A percentile compares a stretch with the other conserved stretches of the same genome.
phyloP scores from a whole-genome alignment of 2,888 invertebrate species.

The Nemotelus pantherinus region DNA sequence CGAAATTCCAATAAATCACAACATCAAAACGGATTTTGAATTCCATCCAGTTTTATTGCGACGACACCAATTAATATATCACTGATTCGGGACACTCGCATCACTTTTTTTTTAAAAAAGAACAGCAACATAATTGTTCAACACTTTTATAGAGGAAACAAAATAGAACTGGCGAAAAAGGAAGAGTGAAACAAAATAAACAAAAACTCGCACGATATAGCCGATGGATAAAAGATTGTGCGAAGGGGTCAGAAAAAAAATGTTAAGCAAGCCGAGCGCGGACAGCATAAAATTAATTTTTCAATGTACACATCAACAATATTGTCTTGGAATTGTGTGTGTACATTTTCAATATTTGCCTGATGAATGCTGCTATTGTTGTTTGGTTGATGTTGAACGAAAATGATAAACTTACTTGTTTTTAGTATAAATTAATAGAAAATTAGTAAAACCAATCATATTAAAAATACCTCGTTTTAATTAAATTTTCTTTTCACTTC shows the following conservation, averaged over 20 bases:
- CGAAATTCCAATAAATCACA: too few relatives aligned
- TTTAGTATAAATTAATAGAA: background rate
- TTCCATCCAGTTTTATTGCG: background rate
- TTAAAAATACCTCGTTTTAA: slow-evolving; percentile 36
- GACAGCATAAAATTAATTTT: background rate
- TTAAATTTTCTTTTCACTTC: background rate
- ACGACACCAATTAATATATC: background rate
- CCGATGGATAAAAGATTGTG: background rate
- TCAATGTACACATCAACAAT: background rate
- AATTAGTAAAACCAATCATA: slow-evolving; percentile 27
- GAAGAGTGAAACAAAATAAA: too few relatives aligned
- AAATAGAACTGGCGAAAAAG: too few relatives aligned
- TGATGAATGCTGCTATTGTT: background rate
- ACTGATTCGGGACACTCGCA: background rate
- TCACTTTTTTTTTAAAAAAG: background rate
- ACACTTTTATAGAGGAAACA: too few relatives aligned
- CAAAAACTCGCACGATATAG: background rate
- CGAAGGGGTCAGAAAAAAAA: background rate
- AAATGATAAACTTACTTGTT: too few relatives aligned
- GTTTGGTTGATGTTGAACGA: background rate
- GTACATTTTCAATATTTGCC: background rate
- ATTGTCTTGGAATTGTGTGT: slow-evolving; percentile 4
- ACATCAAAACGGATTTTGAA: too few relatives aligned
- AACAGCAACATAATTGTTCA: too few relatives aligned
- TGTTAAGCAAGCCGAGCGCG: background rate